Evolutionary conservation across 2,113 vertebrate genomes (phyloP).

Genomic region (Cyprinodon variegatus): DNA sequence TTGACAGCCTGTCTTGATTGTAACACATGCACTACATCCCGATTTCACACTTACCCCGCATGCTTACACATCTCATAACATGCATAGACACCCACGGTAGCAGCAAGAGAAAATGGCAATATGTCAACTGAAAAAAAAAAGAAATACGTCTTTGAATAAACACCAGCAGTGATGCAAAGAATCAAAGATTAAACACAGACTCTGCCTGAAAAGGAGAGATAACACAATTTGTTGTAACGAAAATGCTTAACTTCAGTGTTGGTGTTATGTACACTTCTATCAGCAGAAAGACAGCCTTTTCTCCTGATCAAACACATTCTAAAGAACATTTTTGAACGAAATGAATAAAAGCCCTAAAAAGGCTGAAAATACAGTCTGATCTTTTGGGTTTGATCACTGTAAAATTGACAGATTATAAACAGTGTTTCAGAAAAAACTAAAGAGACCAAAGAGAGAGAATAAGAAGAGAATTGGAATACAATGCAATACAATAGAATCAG

Average conservation of each 20-base stretch:
- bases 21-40: constrained; percentile 10
- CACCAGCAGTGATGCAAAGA: constrained; percentile 32
- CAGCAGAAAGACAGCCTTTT: constrained; percentile 19
- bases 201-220: constrained; percentile 58
- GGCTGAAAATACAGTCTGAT: constrained; percentile 14
- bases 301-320: constrained; percentile 42
- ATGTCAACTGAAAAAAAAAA: constrained; percentile 39
- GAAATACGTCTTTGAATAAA: constrained; percentile 43
- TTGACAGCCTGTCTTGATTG: constrained; percentile 20
- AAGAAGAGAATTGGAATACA: background rate
- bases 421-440: background rate
- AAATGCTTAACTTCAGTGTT: constrained; percentile 55
- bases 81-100: constrained; percentile 14
- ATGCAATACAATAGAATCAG: background rate
- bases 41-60: constrained; percentile 4
- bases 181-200: constrained; percentile 56
- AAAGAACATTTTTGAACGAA: constrained; percentile 24
- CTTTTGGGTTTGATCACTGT: constrained; percentile 7
- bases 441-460: background rate
- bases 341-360: constrained; percentile 10
- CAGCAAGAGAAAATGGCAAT: constrained; percentile 8
- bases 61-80: background rate
- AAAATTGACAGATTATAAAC: constrained; percentile 27
- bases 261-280: constrained; percentile 21
- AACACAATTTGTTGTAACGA: constrained; percentile 51